phyloP scores from a whole-genome alignment of 2,888 invertebrate genomes.

The Eupithecia subfuscata region DNA sequence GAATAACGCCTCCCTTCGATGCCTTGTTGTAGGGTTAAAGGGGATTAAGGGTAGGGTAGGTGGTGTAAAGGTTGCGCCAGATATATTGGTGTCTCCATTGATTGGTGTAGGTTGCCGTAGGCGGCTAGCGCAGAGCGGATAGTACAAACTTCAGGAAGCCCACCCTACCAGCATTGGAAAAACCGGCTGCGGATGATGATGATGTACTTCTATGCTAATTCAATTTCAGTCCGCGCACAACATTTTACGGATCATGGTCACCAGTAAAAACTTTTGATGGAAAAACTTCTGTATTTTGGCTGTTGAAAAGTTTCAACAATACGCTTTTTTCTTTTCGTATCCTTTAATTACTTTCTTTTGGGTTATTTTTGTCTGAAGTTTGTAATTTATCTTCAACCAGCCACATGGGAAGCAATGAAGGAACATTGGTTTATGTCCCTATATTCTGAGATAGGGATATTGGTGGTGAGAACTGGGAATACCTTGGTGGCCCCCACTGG shows the following conservation, averaged over 20 bases:
- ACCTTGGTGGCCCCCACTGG: too few species aligned
- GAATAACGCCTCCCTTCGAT: background rate
- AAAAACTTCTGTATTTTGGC: conserved; percentile 1
- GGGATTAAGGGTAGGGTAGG: background rate
- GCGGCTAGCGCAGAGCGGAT: too few species aligned
- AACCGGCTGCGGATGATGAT: background rate
- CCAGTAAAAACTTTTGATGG: conserved; percentile 2
- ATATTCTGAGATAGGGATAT: background rate
- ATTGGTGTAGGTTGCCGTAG: background rate
- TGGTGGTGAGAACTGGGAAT: background rate
- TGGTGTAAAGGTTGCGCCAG: background rate
- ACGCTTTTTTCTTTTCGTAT: background rate
- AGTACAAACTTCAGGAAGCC: background rate
- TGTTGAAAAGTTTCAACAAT: background rate
- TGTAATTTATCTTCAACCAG: background rate
- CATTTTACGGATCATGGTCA: background rate
- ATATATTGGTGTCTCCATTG: background rate
- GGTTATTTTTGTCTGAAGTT: background rate
- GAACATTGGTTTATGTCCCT: background rate
- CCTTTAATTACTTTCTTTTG: background rate
- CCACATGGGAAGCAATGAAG: background rate
- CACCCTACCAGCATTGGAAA: too few species aligned
- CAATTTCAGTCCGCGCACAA: background rate
- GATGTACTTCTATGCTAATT: background rate
- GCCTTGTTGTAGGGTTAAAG: background rate